These are phyloP conservation scores for Eupithecia centaureata DNA, from an alignment of 2,888 invertebrate species.

Conservation along the genomic window DNA sequence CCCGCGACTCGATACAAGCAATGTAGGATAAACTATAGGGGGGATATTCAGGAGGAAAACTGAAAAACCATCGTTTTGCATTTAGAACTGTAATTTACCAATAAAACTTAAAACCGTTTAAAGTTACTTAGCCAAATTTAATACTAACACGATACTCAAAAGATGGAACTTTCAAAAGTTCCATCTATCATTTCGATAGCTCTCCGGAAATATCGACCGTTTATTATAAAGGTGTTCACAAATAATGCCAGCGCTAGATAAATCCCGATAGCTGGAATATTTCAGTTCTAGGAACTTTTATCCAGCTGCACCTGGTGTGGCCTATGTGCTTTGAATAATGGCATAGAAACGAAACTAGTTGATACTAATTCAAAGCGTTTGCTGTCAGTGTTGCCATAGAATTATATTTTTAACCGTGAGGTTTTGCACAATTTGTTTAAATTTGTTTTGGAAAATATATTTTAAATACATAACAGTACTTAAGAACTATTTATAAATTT, in stretches of 20 bases:
- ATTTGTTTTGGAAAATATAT: too few relatives aligned
- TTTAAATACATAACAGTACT: too few relatives aligned
- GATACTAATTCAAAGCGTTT: neutral
- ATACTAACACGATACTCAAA: neutral
- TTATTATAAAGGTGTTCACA: constrained; percentile 36
- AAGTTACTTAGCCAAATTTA: neutral
- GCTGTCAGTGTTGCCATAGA: neutral
- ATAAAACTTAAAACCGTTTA: too few relatives aligned
- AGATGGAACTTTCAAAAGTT: neutral
- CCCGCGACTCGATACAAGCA: too few relatives aligned
- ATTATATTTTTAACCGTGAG: too few relatives aligned
- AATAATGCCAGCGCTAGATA: constrained; percentile 52
- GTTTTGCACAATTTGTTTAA: too few relatives aligned
- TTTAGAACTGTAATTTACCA: neutral
- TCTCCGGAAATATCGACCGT: constrained; percentile 22
- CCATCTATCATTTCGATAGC: neutral
- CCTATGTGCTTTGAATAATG: neutral
- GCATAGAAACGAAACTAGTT: neutral
- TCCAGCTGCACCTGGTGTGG: constrained; percentile 53
- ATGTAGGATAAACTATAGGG: too few relatives aligned
- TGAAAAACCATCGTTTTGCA: too few relatives aligned
- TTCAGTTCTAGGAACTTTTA: constrained; percentile 60
- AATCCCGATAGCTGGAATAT: constrained; percentile 60
- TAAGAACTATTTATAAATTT: too few relatives aligned
- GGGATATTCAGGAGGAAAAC: too few relatives aligned